These are phyloP conservation scores for Pseudomugil gertrudae DNA, from an alignment of 2,797 vertebrate genomes.

Conservation along the genomic window DNA sequence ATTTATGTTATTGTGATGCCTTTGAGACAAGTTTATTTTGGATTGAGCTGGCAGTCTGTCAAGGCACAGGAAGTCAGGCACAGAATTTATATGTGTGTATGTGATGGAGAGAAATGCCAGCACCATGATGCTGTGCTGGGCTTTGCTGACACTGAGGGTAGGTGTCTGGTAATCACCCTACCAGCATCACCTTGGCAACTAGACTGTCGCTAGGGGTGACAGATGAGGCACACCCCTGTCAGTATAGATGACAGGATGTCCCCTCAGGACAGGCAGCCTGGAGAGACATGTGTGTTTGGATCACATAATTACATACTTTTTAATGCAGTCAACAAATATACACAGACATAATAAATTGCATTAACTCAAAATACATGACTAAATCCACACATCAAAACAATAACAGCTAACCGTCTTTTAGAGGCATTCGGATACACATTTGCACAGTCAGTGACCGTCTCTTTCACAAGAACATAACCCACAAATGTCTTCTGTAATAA, in stretches of 20 bases:
- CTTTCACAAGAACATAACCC: not conserved
- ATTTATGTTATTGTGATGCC: slow-evolving; percentile 73
- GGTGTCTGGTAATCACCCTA: slow-evolving; percentile 73
- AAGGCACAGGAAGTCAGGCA: slow-evolving; percentile 54
- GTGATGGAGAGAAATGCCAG: slow-evolving; percentile 55
- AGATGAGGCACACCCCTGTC: slow-evolving; percentile 63
- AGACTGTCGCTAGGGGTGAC: slow-evolving; percentile 75
- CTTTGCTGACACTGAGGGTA: slow-evolving; percentile 64
- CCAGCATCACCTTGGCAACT: slow-evolving; percentile 70
- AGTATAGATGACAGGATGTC: slow-evolving; percentile 66
- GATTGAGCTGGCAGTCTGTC: slow-evolving; percentile 73
- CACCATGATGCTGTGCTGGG: slow-evolving; percentile 48
- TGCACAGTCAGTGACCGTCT: not conserved
- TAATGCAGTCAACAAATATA: slow-evolving; percentile 33
- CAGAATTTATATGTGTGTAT: slow-evolving; percentile 41
- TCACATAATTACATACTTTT: slow-evolving; percentile 15
- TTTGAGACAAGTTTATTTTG: slow-evolving; percentile 75
- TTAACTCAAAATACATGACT: not conserved
- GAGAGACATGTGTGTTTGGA: slow-evolving; percentile 40
- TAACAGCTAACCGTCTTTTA: slow-evolving; percentile 13
- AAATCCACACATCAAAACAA: slow-evolving; percentile 18
- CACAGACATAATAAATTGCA: slow-evolving; percentile 31
- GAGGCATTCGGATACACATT: slow-evolving; percentile 15
- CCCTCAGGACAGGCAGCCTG: slow-evolving; percentile 57
- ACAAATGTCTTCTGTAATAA: not conserved